Evolutionary conservation across 2,113 vertebrate species (phyloP).

Genomic region (Larimichthys polyactis): DNA sequence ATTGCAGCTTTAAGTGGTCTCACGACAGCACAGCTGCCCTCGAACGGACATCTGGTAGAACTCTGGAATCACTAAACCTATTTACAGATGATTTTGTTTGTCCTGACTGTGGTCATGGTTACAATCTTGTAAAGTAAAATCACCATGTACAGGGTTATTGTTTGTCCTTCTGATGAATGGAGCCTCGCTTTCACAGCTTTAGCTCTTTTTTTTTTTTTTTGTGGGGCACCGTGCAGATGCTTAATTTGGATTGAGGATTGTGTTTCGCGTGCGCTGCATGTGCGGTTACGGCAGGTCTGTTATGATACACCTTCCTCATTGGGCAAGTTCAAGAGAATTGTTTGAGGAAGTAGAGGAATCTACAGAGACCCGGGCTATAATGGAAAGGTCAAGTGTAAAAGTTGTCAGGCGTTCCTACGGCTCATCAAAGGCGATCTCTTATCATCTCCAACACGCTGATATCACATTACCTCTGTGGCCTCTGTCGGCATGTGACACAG

Average conservation of each 20-base stretch:
- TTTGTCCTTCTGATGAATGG: constrained; percentile 37
- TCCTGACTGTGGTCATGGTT: constrained; percentile 69
- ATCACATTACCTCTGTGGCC: constrained; percentile 71
- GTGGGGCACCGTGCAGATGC: constrained; percentile 7
- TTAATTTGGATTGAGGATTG: constrained; percentile 38
- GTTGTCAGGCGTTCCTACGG: constrained; percentile 62
- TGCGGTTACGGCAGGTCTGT: constrained; percentile 16
- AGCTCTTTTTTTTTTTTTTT: neutral
- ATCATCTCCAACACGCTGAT: constrained; percentile 72
- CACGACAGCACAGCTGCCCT: constrained; percentile 49
- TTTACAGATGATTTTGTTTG: constrained; percentile 70
- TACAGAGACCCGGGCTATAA: constrained; percentile 47
- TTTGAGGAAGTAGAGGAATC: constrained; percentile 66
- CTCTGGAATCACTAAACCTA: constrained; percentile 59
- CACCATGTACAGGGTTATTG: constrained; percentile 24
- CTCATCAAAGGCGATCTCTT: constrained; percentile 75
- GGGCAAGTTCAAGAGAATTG: constrained; percentile 44
- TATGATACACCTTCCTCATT: constrained; percentile 13
- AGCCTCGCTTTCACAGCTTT: neutral
- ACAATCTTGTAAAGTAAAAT: constrained; percentile 63
- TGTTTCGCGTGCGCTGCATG: constrained; percentile 36
- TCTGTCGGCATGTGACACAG: constrained; percentile 77
- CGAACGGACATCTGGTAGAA: constrained; percentile 63
- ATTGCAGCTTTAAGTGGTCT: constrained; percentile 35
- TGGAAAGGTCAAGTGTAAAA: constrained; percentile 79